Percentiles rank a stretch among this genome's conserved stretches.
These are phyloP conservation scores for Istiophorus platypterus DNA, from an alignment of 2,113 vertebrate species.

Conservation along the genomic window DNA sequence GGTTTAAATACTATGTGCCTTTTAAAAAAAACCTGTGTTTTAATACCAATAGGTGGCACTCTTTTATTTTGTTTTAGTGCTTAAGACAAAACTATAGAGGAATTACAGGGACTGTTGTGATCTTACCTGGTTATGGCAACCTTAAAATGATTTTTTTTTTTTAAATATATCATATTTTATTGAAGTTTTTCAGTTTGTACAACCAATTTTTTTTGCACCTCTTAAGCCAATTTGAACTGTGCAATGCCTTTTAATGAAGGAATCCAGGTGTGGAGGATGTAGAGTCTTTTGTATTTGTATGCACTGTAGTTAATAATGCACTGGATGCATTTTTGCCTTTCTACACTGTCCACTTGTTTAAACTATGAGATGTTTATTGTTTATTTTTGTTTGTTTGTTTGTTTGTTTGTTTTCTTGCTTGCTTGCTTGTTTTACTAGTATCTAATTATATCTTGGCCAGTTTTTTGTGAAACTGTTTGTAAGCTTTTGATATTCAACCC, in stretches of 20 bases:
- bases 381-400: no score
- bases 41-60: constrained; percentile 61
- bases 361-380: constrained; percentile 2
- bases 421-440: constrained; percentile 1
- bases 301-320: constrained; percentile 70
- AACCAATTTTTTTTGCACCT: constrained; percentile 20
- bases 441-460: constrained; percentile 26
- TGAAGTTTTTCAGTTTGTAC: background rate
- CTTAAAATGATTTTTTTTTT: background rate
- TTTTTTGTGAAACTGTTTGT: constrained; percentile 13
- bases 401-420: no score
- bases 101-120: background rate
- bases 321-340: constrained; percentile 74
- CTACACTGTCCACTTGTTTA: constrained; percentile 44
- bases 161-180: background rate
- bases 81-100: background rate
- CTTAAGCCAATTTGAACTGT: constrained; percentile 46
- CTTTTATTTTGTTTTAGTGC: background rate
- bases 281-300: constrained; percentile 43
- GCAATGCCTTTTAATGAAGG: constrained; percentile 47
- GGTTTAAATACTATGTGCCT: constrained; percentile 18
- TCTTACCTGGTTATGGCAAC: background rate
- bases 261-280: background rate
- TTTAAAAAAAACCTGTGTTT: constrained; percentile 26
- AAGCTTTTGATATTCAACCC: background rate